Conservation (phyloP, 2,797 vertebrate genomes). For the Arrhamphus sclerolepis region DNA sequence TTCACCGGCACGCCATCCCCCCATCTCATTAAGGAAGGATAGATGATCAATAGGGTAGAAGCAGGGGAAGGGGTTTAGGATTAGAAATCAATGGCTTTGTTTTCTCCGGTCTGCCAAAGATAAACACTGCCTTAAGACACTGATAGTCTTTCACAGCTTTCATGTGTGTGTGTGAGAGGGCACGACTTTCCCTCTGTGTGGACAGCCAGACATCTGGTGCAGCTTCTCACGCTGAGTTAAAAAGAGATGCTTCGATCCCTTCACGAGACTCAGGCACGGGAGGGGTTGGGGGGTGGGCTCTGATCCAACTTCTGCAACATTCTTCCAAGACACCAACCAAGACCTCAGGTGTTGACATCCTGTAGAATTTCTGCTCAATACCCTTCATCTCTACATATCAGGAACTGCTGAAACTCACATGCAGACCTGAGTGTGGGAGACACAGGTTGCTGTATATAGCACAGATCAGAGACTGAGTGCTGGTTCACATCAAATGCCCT, state of each 20-base stretch:
- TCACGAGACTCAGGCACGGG: constrained; percentile 1
- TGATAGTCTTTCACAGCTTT: constrained; percentile 51
- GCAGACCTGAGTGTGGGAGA: constrained; percentile 36
- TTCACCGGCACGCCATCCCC: constrained; percentile 69
- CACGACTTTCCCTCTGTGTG: constrained; percentile 34
- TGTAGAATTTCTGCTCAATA: background rate
- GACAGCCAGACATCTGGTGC: constrained; percentile 59
- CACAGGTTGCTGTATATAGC: constrained; percentile 2
- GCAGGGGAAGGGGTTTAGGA: constrained; percentile 76
- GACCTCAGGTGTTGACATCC: constrained; percentile 11
- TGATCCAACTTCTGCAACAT: constrained; percentile 20
- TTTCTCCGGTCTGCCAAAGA: constrained; percentile 71
- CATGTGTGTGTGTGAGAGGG: constrained; percentile 51
- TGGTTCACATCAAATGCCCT: constrained; percentile 35
- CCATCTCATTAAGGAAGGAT: constrained; percentile 76
- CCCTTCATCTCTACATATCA: background rate
- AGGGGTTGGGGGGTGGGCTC: constrained; percentile 36
- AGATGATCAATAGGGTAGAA: constrained; percentile 75
- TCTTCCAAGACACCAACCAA: constrained; percentile 7
- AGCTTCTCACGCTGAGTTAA: constrained; percentile 55
- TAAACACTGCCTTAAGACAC: constrained; percentile 79
- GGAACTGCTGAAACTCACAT: background rate
- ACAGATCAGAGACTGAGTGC: constrained; percentile 30
- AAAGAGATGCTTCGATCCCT: constrained; percentile 46
- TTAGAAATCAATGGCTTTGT: constrained; percentile 82